Evolutionary conservation across 2,113 vertebrate species (phyloP).

Genomic region (Xiphophorus maculatus): DNA sequence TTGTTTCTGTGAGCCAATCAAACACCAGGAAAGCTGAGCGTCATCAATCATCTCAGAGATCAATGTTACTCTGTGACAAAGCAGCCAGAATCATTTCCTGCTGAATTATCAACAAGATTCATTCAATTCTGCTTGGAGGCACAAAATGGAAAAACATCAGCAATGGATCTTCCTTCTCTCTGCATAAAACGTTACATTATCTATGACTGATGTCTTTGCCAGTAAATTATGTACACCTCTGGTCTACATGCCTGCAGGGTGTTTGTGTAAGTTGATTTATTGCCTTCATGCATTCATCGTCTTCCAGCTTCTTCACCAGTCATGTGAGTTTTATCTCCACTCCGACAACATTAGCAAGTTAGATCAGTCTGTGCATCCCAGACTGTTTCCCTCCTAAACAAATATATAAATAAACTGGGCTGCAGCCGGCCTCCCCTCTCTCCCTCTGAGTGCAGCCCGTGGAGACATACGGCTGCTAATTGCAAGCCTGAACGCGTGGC

Average conservation of each 20-base stretch:
- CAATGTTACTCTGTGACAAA: constrained; percentile 20
- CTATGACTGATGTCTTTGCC: not conserved
- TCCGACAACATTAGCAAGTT: constrained; percentile 46
- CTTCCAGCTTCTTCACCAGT: constrained; percentile 29
- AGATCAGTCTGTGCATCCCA: constrained; percentile 32
- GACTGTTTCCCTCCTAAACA: constrained; percentile 21
- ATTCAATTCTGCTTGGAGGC: not conserved
- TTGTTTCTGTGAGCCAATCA: constrained; percentile 16
- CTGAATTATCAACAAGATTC: constrained; percentile 14
- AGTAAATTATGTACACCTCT: constrained; percentile 8
- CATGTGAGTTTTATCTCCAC: constrained; percentile 26
- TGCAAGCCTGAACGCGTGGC: constrained; percentile 47
- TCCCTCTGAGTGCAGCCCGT: constrained; percentile 26
- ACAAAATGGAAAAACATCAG: not conserved
- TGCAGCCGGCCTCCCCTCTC: constrained; percentile 5
- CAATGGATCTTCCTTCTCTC: not conserved
- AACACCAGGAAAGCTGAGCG: constrained; percentile 5
- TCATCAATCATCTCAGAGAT: constrained; percentile 33
- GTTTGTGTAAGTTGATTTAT: constrained; percentile 38
- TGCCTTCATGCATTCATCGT: constrained; percentile 18
- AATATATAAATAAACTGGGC: constrained; percentile 11
- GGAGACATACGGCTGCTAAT: constrained; percentile 70
- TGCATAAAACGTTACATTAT: not conserved
- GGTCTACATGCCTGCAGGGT: constrained; percentile 23
- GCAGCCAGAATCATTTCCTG: constrained; percentile 30